These are phyloP conservation scores for Luscinia luscinia DNA, from an alignment of 2,797 vertebrate genomes.

Conservation along the genomic window DNA sequence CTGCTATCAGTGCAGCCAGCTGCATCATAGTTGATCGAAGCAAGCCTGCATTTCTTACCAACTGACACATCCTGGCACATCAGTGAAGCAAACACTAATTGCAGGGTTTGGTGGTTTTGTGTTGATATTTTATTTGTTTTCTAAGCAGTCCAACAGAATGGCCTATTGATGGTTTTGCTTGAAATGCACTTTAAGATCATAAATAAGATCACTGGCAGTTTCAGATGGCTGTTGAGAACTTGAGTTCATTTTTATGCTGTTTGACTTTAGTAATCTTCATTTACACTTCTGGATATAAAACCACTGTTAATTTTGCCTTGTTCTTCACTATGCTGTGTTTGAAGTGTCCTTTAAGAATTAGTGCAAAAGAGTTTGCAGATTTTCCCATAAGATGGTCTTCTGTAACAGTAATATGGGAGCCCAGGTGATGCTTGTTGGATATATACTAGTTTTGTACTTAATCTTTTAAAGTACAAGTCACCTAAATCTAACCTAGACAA, in stretches of 20 bases:
- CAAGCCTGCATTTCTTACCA: background rate
- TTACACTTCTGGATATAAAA: background rate
- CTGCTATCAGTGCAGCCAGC: background rate
- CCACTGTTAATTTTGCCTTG: background rate
- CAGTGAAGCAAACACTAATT: background rate
- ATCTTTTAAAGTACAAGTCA: background rate
- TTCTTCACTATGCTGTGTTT: background rate
- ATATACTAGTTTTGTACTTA: background rate
- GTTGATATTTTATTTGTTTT: background rate
- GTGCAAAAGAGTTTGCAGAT: background rate
- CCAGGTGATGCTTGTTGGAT: background rate
- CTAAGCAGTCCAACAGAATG: background rate
- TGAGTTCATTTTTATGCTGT: background rate
- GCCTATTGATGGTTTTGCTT: background rate
- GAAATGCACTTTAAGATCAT: background rate
- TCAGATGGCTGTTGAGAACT: background rate
- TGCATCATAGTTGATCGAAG: background rate
- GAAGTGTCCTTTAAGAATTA: background rate
- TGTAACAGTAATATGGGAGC: background rate
- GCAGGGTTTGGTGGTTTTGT: background rate
- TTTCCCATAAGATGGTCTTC: background rate
- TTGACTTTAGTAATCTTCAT: background rate
- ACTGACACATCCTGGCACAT: background rate
- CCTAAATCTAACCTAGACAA: background rate
- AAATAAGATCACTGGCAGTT: background rate